Conservation (phyloP, 2,113 vertebrate species). For the Synodontis membranacea region DNA sequence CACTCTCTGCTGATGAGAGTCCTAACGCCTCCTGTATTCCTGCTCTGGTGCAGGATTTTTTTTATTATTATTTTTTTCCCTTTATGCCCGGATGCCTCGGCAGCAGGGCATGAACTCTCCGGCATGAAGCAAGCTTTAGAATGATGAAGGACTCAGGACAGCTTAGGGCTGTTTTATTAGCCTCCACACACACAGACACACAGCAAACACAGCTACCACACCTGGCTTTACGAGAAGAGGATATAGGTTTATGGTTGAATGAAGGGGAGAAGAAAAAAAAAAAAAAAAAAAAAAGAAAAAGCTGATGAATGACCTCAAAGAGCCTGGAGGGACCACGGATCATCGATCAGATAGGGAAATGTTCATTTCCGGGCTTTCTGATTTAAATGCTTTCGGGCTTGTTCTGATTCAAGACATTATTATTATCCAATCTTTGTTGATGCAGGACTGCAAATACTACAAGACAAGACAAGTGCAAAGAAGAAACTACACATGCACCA, state of each 20-base stretch:
- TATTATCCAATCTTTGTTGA: background rate
- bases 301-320: background rate
- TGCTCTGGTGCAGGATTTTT: background rate
- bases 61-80: constrained; percentile 7
- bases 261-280: background rate
- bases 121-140: constrained; percentile 17
- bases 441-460: background rate
- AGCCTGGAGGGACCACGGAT: background rate
- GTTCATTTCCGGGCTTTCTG: background rate
- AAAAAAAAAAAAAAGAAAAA: background rate
- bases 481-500: background rate
- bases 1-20: background rate
- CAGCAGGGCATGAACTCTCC: constrained; percentile 23
- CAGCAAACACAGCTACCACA: constrained; percentile 37
- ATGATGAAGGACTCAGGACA: constrained; percentile 36
- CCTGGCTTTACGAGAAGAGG: constrained; percentile 7
- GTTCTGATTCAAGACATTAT: background rate
- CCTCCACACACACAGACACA: constrained; percentile 25
- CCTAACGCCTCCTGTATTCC: background rate
- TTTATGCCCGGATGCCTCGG: background rate
- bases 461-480: background rate
- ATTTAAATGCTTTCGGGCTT: background rate
- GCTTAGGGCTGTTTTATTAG: constrained; percentile 47
- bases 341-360: constrained; percentile 1
- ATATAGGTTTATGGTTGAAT: constrained; percentile 11